phyloP scores from a whole-genome alignment of 2,888 invertebrate species.

The Patella pellucida region DNA sequence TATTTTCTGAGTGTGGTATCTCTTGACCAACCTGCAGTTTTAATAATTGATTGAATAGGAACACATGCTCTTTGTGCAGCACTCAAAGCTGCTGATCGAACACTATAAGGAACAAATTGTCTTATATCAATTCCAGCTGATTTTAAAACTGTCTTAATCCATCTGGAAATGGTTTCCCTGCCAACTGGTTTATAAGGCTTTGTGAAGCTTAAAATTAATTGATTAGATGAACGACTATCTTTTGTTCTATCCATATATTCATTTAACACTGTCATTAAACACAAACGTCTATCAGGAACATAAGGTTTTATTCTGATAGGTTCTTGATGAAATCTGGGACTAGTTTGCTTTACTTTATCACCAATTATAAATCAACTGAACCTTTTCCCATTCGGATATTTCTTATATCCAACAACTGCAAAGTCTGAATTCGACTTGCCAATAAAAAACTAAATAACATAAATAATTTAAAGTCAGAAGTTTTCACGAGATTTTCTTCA shows the following conservation, averaged over 20 bases:
- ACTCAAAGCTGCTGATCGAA: slow-evolving; percentile 16
- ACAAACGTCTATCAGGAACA: slow-evolving; percentile 28
- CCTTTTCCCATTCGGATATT: slow-evolving; percentile 15
- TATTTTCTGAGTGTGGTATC: background rate
- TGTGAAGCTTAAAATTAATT: slow-evolving; percentile 27
- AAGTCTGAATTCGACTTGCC: slow-evolving; percentile 19
- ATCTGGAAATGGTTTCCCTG: slow-evolving; percentile 17
- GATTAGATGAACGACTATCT: slow-evolving; percentile 13
- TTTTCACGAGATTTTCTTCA: slow-evolving; percentile 3
- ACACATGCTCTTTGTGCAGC: background rate
- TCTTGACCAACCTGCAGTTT: slow-evolving; percentile 11
- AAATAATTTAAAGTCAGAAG: background rate
- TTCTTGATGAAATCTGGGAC: too few species aligned
- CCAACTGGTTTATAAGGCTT: slow-evolving; percentile 29
- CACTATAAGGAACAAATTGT: slow-evolving; percentile 24
- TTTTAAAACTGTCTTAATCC: slow-evolving; percentile 19
- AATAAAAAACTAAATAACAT: slow-evolving; percentile 15
- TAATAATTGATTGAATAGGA: slow-evolving; percentile 9
- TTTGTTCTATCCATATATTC: slow-evolving; percentile 32
- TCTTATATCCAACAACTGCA: slow-evolving; percentile 21
- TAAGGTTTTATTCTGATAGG: slow-evolving; percentile 19
- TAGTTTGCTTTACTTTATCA: too few species aligned
- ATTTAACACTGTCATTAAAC: slow-evolving; percentile 27
- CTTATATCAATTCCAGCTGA: slow-evolving; percentile 20
- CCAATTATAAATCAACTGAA: slow-evolving; percentile 16